phyloP scores from a whole-genome alignment of 2,888 invertebrate species.

The Deilephila porcellus region DNA sequence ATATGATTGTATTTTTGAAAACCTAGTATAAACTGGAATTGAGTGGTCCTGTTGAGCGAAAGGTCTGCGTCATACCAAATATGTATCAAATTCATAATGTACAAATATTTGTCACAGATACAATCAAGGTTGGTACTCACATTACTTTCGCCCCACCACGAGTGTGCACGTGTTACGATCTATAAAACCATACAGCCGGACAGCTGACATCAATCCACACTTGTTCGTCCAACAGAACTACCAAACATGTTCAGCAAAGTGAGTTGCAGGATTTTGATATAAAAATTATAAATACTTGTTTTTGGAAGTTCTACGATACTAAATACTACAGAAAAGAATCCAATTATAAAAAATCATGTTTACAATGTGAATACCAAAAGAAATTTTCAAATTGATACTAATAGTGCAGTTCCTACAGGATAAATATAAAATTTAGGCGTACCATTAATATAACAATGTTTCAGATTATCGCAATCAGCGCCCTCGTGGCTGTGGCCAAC shows the following conservation, averaged over 20 bases:
- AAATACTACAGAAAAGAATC: too few relatives aligned
- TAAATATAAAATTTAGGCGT: too few relatives aligned
- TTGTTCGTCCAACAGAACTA: slow-evolving; percentile 58
- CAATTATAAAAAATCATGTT: too few relatives aligned
- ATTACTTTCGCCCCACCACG: slow-evolving; percentile 36
- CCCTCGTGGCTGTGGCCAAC: slow-evolving; percentile 73
- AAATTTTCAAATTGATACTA: too few relatives aligned
- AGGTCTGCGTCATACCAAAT: background rate
- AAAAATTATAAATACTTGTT: background rate
- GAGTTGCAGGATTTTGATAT: background rate
- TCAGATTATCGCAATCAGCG: slow-evolving; percentile 75
- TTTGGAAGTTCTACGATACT: background rate
- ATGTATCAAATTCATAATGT: background rate
- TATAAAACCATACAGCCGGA: slow-evolving; percentile 40
- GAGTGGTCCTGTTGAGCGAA: background rate
- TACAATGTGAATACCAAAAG: too few relatives aligned
- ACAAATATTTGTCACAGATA: slow-evolving; percentile 25
- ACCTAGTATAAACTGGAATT: background rate
- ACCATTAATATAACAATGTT: slow-evolving; percentile 27
- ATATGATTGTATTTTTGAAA: background rate
- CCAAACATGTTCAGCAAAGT: slow-evolving; percentile 77
- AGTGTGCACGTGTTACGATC: slow-evolving; percentile 15
- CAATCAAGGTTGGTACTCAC: slow-evolving; percentile 35
- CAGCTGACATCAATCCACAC: slow-evolving; percentile 63
- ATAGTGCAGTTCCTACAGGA: too few relatives aligned